Evolutionary conservation across 2,113 vertebrate genomes (phyloP), one percentile per base, ranked within the genome.

Genomic region (Lepidothrix coronata): DNA sequence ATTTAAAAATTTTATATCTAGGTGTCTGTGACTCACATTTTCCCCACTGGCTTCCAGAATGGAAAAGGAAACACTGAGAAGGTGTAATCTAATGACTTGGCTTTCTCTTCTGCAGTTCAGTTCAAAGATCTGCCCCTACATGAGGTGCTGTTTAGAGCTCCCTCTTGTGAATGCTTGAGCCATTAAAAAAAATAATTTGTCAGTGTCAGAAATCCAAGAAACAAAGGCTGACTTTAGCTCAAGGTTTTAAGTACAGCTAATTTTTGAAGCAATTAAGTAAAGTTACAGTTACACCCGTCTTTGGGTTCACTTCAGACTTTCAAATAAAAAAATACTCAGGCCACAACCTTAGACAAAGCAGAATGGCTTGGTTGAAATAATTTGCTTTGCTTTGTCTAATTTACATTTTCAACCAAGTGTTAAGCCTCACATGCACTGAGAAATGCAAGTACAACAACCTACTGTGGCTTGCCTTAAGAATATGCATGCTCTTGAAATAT

Each of bases 21-120:
- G 48, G 54, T 74, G 70, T 89, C 88, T 87, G 76, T 94, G 93
- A 94, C 35, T 95, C 88, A 96, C 49, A 78, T 84, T 94, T 96
- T 85, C 93, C 66, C 12, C 14, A 12, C 62, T 61, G 41, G 44
- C 59, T 93, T 96, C 85, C 83, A 93, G 80, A 33, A 84, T 39
- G 3, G 3, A 91, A 83, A 93, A 95, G 79, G 79, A 94, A 96
- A 95, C 79, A 86, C 52, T 75, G 83, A 95, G 85, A 94, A 92
- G 66, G 79, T 93, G 66, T 75, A 94, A 91, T 39, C 72, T 92
- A 95, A 94, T 1, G 20, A 84, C 73, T 88, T 78, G 79, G 72
- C 79, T 49, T 39, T 94, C 59, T 74, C 63, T 67, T 71, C 63
- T 41, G 49, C 44, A 86, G 79, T 19, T 83, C 82, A 86, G 68